Conservation (phyloP, 2,888 invertebrate genomes). For the Deroplatys truncata region DNA sequence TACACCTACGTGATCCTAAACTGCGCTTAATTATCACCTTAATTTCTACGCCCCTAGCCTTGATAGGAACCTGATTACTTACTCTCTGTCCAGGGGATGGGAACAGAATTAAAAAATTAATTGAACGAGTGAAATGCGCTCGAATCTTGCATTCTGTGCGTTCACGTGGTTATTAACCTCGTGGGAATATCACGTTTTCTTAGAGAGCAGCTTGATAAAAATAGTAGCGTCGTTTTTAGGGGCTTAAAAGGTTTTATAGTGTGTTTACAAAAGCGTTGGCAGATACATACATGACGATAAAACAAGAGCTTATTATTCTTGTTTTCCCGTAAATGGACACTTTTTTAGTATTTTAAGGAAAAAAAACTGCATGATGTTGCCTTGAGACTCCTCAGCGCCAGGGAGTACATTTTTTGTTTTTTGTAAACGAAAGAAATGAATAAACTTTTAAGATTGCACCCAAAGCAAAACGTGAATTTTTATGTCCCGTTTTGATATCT, state of each 20-base stretch:
- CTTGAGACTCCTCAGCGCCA: too few species aligned
- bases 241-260: background rate
- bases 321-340: too few species aligned
- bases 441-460: too few species aligned
- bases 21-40: constrained; percentile 2
- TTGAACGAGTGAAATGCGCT: background rate
- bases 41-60: background rate
- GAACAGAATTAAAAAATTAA: background rate
- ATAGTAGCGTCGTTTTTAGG: background rate
- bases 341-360: too few species aligned
- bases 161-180: background rate
- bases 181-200: background rate
- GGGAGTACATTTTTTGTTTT: too few species aligned
- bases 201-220: background rate
- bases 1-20: background rate
- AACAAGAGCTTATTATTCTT: too few species aligned
- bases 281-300: too few species aligned
- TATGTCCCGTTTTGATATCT: too few species aligned
- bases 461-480: too few species aligned
- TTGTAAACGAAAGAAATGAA: too few species aligned
- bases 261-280: background rate
- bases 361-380: too few species aligned
- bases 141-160: background rate
- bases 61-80: background rate
- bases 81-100: background rate